Conservation (phyloP, 2,113 vertebrate species). For the Pipra filicauda region DNA sequence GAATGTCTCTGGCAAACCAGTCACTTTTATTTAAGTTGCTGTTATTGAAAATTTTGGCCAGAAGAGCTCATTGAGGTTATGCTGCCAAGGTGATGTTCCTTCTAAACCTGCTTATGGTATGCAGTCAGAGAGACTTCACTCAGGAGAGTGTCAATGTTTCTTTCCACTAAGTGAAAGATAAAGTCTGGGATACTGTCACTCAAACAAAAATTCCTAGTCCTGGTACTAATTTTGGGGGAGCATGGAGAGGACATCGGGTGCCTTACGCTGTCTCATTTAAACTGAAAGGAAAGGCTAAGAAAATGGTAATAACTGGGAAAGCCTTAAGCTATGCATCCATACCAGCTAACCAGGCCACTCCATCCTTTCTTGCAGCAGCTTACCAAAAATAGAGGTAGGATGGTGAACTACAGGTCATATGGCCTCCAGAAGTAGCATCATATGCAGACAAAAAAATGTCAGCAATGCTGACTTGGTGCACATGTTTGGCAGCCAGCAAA, state of each 20-base stretch:
- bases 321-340: not conserved
- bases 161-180: not conserved
- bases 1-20: not conserved
- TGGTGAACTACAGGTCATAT: not conserved
- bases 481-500: not conserved
- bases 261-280: not conserved
- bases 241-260: not conserved
- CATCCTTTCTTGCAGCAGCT: constrained; percentile 34
- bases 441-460: constrained; percentile 1
- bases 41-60: not conserved
- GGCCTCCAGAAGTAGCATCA: constrained; percentile 30
- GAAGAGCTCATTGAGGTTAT: not conserved
- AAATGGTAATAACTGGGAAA: not conserved
- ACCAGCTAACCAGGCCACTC: not conserved
- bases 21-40: not conserved
- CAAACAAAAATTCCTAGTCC: not conserved
- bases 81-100: not conserved
- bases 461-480: not conserved
- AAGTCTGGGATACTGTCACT: not conserved
- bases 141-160: not conserved
- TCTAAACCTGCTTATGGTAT: not conserved
- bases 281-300: not conserved
- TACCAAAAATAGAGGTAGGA: constrained; percentile 30
- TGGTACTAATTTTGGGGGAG: not conserved
- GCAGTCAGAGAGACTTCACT: not conserved